Percentiles rank a stretch among this genome's conserved stretches.
Conservation (phyloP, 2,888 invertebrate species). For the Ceriagrion tenellum region DNA sequence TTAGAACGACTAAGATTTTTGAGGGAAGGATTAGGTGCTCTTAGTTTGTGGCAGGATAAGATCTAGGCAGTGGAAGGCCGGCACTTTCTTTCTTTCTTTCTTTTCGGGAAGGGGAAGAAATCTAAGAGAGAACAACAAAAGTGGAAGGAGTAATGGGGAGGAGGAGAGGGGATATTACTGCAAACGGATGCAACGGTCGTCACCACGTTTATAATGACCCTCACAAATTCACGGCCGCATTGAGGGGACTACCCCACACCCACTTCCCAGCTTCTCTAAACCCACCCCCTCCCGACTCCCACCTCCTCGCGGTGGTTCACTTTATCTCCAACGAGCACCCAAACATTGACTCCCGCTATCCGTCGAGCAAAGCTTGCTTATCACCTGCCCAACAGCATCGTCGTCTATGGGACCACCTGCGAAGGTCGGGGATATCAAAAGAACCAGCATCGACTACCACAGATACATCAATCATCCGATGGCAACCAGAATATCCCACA, state of each 20-base stretch:
- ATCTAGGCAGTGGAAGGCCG: no score
- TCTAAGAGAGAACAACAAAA: no score
- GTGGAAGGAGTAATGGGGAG: neutral
- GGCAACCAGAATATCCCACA: no score
- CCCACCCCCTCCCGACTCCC: neutral
- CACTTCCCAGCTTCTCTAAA: neutral
- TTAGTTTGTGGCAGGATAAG: no score
- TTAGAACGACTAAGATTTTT: no score
- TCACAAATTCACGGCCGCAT: slow-evolving; percentile 19
- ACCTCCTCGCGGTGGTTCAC: neutral
- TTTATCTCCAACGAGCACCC: neutral
- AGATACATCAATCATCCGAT: no score
- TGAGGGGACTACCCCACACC: neutral
- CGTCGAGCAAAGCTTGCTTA: neutral
- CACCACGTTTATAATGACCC: slow-evolving; percentile 26
- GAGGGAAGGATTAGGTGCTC: no score
- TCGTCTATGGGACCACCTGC: neutral
- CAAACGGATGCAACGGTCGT: slow-evolving; percentile 23
- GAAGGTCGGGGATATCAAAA: neutral
- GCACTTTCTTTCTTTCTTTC: no score
- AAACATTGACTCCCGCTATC: neutral
- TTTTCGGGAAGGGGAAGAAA: no score
- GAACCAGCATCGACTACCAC: no score
- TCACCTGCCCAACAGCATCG: neutral
- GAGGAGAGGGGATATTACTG: neutral